Conservation (phyloP, 2,797 vertebrate genomes). For the Perdix hodgsoniae region DNA sequence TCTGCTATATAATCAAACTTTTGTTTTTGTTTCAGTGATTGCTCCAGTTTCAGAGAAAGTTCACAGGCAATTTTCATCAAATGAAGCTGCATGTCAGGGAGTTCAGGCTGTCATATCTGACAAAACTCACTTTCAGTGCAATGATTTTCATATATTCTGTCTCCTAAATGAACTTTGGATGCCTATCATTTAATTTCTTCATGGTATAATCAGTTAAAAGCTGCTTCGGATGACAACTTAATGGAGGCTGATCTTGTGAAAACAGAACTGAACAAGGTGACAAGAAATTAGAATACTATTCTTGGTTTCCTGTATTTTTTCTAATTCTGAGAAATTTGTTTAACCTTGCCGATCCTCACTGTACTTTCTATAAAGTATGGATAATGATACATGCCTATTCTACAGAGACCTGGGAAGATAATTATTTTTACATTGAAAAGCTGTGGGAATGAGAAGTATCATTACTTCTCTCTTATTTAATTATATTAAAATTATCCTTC, state of each 20-base stretch:
- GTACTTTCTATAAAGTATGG: not conserved
- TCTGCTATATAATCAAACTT: not conserved
- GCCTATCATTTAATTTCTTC: constrained; percentile 38
- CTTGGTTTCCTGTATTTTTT: constrained; percentile 19
- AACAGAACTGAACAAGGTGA: constrained; percentile 51
- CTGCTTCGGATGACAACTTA: constrained; percentile 51
- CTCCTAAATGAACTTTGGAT: constrained; percentile 19
- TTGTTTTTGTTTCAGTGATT: not conserved
- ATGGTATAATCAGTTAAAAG: constrained; percentile 37
- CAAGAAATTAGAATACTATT: constrained; percentile 59
- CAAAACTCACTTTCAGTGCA: not conserved
- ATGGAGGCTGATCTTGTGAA: constrained; percentile 46
- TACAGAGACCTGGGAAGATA: constrained; percentile 41
- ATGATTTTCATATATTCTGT: not conserved
- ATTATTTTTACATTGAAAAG: constrained; percentile 49
- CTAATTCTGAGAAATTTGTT: constrained; percentile 17
- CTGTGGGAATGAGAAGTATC: constrained; percentile 45
- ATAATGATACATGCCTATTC: constrained; percentile 34
- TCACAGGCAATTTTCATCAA: not conserved
- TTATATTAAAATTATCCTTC: constrained; percentile 20
- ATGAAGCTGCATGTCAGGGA: not conserved
- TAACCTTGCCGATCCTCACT: constrained; percentile 38
- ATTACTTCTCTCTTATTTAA: constrained; percentile 50
- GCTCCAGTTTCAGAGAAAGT: not conserved
- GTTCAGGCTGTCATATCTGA: not conserved